These are phyloP conservation scores for Gephyroberyx darwinii DNA, from an alignment of 2,797 vertebrate genomes.

Conservation along the genomic window DNA sequence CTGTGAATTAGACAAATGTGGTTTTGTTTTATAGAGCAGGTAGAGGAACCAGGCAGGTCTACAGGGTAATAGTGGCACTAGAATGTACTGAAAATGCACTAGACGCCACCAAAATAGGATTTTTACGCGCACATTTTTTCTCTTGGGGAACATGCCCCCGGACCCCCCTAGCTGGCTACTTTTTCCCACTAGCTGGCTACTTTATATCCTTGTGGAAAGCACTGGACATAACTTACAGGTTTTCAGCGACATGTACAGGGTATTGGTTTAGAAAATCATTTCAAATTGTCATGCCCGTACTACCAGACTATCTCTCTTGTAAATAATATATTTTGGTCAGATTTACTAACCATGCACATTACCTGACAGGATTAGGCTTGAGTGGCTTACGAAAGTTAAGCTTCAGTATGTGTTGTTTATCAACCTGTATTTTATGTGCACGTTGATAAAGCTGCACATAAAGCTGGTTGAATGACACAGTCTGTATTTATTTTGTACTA, in stretches of 20 bases:
- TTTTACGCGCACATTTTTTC: too few relatives aligned
- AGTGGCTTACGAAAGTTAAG: constrained; percentile 18
- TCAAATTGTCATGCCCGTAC: not conserved
- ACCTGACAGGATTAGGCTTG: constrained; percentile 22
- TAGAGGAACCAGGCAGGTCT: too few relatives aligned
- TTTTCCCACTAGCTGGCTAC: too few relatives aligned
- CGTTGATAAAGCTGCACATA: not conserved
- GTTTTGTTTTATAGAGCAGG: too few relatives aligned
- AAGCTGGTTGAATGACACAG: not conserved
- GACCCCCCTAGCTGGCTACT: too few relatives aligned
- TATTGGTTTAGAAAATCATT: not conserved
- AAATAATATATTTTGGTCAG: not conserved
- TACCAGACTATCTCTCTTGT: not conserved
- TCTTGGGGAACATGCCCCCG: too few relatives aligned
- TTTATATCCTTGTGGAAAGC: too few relatives aligned
- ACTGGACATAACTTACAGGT: not conserved
- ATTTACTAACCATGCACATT: not conserved
- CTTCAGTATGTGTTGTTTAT: not conserved
- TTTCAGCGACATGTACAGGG: not conserved
- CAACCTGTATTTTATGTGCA: not conserved
- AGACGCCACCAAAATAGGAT: too few relatives aligned
- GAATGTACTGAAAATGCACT: too few relatives aligned
- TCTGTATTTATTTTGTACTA: not conserved
- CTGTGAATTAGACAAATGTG: too few relatives aligned
- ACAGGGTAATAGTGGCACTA: too few relatives aligned